phyloP scores from a whole-genome alignment of 2,797 vertebrate species.

The Aythya fuligula region DNA sequence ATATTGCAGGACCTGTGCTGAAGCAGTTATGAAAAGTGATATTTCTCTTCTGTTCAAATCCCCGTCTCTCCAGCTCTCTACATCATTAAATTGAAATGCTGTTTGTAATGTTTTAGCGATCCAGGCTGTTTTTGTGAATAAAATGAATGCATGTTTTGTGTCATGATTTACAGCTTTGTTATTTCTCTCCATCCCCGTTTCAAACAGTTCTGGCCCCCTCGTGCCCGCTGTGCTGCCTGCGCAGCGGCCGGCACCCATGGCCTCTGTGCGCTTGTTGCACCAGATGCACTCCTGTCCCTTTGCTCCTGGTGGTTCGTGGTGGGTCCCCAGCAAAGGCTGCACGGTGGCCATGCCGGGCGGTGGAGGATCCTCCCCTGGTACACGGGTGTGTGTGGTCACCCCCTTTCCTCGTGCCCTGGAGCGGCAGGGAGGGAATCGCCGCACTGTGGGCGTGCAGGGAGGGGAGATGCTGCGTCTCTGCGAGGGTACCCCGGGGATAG shows the following conservation, averaged over 20 bases:
- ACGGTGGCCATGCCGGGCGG: no score
- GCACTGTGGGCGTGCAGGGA: background rate
- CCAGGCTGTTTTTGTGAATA: constrained; percentile 99
- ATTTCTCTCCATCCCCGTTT: constrained; percentile 65
- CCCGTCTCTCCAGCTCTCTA: constrained; percentile 68
- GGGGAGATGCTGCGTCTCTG: background rate
- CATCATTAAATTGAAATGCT: constrained; percentile 88
- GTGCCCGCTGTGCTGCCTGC: background rate
- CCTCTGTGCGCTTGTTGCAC: background rate
- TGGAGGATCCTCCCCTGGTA: background rate
- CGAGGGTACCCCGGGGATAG: background rate
- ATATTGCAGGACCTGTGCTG: constrained; percentile 73
- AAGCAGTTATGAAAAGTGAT: constrained; percentile 65
- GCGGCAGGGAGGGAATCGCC: no score
- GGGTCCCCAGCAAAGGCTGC: no score
- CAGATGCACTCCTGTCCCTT: no score
- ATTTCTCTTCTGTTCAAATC: constrained; percentile 77
- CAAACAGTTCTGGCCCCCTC: background rate
- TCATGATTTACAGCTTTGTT: constrained; percentile 78
- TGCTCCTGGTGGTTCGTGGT: no score
- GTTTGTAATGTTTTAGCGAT: constrained; percentile 99
- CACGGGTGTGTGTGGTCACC: no score
- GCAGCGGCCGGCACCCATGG: no score
- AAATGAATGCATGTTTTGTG: constrained; percentile 99
- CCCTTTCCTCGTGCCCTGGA: no score